A percentile compares a stretch with the other conserved stretches of the same genome.
phyloP scores from a whole-genome alignment of 2,113 vertebrate species.

The Ciconia maguari region DNA sequence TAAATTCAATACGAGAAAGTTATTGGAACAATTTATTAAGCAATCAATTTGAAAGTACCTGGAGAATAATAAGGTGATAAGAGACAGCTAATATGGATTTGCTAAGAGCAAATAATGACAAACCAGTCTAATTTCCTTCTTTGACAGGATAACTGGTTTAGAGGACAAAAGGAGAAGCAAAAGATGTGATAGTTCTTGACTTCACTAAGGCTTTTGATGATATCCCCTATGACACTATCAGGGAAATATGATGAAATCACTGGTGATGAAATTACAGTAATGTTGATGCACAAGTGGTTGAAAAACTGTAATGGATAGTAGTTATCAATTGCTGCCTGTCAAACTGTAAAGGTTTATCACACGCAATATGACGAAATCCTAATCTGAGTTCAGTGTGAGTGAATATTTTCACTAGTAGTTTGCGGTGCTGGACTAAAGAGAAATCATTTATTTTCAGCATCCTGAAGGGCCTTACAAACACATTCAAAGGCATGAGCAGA shows the following conservation, averaged over 20 bases:
- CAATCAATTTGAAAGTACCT: not conserved
- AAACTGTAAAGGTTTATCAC: not conserved
- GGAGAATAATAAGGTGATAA: not conserved
- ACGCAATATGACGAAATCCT: not conserved
- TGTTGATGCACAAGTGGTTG: not conserved
- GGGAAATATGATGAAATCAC: not conserved
- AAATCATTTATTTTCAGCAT: not conserved
- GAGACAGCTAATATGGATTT: not conserved
- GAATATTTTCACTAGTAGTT: not conserved
- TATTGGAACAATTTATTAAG: slow-evolving; percentile 30
- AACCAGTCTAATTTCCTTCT: slow-evolving; percentile 2
- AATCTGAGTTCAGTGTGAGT: not conserved
- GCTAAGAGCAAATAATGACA: not conserved
- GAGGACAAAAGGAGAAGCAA: not conserved
- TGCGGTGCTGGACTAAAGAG: not conserved
- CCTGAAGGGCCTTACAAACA: not conserved
- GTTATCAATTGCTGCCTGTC: not conserved
- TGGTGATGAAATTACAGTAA: not conserved
- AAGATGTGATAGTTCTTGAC: not conserved
- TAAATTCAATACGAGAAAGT: not conserved
- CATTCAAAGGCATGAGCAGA: not conserved
- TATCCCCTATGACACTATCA: not conserved
- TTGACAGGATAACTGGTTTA: not conserved
- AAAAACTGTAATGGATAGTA: not conserved
- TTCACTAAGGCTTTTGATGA: not conserved